Base-by-base conservation (phyloP, 2,797 vertebrate species). In the Urophycis tenuis region DNA sequence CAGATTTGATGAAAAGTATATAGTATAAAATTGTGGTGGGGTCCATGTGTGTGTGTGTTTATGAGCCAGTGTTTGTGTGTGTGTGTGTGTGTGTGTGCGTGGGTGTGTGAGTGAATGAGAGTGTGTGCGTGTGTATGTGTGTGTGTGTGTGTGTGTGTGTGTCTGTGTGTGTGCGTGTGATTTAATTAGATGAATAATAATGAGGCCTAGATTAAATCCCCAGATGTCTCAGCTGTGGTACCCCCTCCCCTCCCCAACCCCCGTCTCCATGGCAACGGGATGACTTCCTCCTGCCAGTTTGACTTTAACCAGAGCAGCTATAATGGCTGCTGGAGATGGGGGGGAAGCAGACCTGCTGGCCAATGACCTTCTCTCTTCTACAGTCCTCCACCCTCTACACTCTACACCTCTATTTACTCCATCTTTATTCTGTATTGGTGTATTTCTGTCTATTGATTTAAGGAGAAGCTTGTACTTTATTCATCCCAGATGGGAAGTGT, bases 171-270 rank as follows among this genome's bases (percentile, higher is more conserved):
- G 36, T 88, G 86, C 92, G 89, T 92, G 91, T 94, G 93, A 94
- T 93, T 94, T 94, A 94, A 94, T 94, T 94, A 94, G 92, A 93
- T 93, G 92, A 93, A 94, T 94, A 92, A 93, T 93, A 94, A 93
- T 92, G 91, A 94, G 93, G 89, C 91, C 93, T 91, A 94, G 93
- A 94, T 94, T 93, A 94, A 93, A 94, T 94, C 92, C 93, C 93
- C 92, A 93, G 92, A 94, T 93, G 93, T 94, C 93, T 94, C 91
- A 86, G 91, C 91, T 92, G 93, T 91, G 92, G 92, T 91, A 85
- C 87, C 89, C 87, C 89, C 88, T 86, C 86, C 87, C 87, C 88
- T n/a, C 84, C 87, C 82, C 81, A 91, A 88, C 91, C 91, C 91
- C 88, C 82, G 92, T 92, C 90, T 85, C 93, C 88, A 94, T 93